Percentiles rank a stretch among this genome's conserved stretches.
Conservation (phyloP, 2,888 invertebrate genomes). For the Tetropium fuscum region DNA sequence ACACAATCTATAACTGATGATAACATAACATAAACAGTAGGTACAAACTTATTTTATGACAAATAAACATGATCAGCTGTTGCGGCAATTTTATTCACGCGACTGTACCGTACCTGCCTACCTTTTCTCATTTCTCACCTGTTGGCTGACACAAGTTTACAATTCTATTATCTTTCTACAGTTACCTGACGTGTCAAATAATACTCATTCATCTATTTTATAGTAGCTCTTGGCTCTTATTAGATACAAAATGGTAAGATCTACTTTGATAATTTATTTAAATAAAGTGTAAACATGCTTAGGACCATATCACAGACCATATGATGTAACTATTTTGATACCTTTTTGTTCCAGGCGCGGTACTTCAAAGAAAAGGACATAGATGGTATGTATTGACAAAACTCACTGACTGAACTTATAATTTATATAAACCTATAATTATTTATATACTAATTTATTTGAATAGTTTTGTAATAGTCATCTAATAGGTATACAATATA, state of each 20-base stretch:
- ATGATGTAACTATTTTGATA: not conserved
- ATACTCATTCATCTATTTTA: not conserved
- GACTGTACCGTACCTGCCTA: no score
- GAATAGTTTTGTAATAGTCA: no score
- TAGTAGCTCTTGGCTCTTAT: slow-evolving; percentile 20
- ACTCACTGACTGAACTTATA: no score
- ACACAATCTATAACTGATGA: no score
- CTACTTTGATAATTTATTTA: slow-evolving; percentile 8
- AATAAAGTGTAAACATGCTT: no score
- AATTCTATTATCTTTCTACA: slow-evolving; percentile 14
- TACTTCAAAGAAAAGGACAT: slow-evolving; percentile 96
- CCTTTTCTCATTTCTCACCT: slow-evolving; percentile 24
- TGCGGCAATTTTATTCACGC: slow-evolving; percentile 22
- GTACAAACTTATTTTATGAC: no score
- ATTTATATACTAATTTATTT: no score
- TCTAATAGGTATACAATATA: no score
- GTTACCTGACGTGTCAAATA: slow-evolving; percentile 39
- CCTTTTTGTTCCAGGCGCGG: slow-evolving; percentile 77
- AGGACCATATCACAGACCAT: no score
- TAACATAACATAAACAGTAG: no score
- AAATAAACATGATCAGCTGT: slow-evolving; percentile 15
- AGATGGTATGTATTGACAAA: slow-evolving; percentile 84
- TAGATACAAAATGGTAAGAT: slow-evolving; percentile 42
- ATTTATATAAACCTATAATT: no score
- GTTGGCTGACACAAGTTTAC: slow-evolving; percentile 22